A percentile compares a stretch with the other conserved stretches of the same genome.
phyloP scores from a whole-genome alignment of 1,140 invertebrate species.

The Melanaphis sacchari region DNA sequence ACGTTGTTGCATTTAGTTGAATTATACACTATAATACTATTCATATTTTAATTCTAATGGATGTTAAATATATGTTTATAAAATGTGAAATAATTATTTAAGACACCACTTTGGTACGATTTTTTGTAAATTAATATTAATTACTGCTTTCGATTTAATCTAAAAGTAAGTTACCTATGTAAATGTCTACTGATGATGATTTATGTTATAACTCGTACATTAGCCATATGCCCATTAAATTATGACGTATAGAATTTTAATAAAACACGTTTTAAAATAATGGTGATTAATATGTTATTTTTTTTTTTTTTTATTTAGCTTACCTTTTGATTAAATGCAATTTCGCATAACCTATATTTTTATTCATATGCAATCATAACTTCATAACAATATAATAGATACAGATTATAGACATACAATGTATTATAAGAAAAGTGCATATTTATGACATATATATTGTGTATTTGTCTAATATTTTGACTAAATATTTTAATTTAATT shows the following conservation, averaged over 20 bases:
- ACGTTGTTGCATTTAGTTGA: not conserved
- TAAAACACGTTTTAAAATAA: not conserved
- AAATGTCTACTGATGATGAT: not conserved
- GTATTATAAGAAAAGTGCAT: not conserved
- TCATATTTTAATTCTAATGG: not conserved
- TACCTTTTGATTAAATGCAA: not conserved
- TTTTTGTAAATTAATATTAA: not conserved
- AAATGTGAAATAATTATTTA: conserved; percentile 10
- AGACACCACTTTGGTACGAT: not conserved
- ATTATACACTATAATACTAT: not conserved
- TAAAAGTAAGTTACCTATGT: not conserved
- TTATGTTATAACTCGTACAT: not conserved
- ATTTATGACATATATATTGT: not conserved
- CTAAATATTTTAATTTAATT: not conserved
- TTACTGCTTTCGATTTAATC: not conserved
- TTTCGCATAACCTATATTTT: not conserved
- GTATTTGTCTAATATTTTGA: not conserved
- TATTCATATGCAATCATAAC: not conserved
- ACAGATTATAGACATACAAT: too few species aligned
- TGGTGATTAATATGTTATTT: not conserved
- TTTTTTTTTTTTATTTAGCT: not conserved
- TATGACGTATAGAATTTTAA: not conserved
- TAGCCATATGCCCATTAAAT: too few species aligned
- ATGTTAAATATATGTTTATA: not conserved
- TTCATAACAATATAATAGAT: not conserved